Evolutionary conservation across 2,888 invertebrate species (phyloP).

Genomic region (Acronicta leporina): DNA sequence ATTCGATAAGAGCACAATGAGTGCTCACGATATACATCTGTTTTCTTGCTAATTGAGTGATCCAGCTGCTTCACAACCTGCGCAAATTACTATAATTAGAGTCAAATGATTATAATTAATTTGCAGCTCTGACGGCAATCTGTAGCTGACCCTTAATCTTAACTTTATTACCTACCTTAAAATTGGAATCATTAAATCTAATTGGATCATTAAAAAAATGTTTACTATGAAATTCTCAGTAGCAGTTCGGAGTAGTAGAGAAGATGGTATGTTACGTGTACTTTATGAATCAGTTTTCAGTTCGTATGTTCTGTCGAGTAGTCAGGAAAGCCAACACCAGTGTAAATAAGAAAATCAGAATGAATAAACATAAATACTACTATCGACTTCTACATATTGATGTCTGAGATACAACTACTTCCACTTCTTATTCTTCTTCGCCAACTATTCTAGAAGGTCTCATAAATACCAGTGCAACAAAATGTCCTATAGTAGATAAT

Average conservation of each 20-base stretch:
- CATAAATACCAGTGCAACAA: conserved; percentile 24
- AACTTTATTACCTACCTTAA: too few relatives aligned
- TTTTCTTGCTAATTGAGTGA: conserved; percentile 28
- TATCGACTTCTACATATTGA: conserved; percentile 10
- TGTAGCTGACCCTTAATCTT: conserved; percentile 10
- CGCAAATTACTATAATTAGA: conserved; percentile 45
- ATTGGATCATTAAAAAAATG: not conserved
- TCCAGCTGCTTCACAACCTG: conserved; percentile 45
- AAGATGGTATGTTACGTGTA: too few relatives aligned
- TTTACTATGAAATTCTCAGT: too few relatives aligned
- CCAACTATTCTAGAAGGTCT: not conserved
- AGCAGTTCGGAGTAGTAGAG: too few relatives aligned
- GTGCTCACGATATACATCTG: conserved; percentile 13
- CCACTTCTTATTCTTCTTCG: conserved; percentile 4
- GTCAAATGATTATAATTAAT: conserved; percentile 48
- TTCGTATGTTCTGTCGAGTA: too few relatives aligned
- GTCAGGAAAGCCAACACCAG: not conserved
- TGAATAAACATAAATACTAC: conserved; percentile 5
- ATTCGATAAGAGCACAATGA: not conserved
- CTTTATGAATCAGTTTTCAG: not conserved
- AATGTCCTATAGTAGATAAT: conserved; percentile 22
- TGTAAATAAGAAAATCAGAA: conserved; percentile 1
- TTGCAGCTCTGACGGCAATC: conserved; percentile 39
- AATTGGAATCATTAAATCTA: not conserved
- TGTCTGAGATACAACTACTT: not conserved